Evolutionary conservation across 2,888 invertebrate species (phyloP), one percentile per base, ranked within the genome.

Genomic region (Spialia ferax): DNA sequence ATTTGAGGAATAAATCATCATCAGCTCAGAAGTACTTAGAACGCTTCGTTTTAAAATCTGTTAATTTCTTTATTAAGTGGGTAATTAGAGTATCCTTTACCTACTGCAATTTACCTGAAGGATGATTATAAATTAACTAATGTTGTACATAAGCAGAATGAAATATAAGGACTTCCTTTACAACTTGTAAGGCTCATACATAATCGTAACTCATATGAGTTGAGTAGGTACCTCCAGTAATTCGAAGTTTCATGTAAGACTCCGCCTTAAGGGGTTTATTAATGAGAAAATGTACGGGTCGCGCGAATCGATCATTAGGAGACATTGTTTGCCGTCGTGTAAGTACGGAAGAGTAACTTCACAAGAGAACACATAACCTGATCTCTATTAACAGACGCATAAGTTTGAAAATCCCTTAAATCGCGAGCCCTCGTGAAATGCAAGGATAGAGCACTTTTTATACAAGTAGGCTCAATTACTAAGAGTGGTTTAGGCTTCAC

Each of bases 241-340:
- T 65, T 65, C 65, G 50, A 18, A 50, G n/a, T 38, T 65, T 38
- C 59, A 20, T 20, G 38, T 11, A 20, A 18, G 52, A 42, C 20
- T 57, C 38, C 48, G 65, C 65, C 65, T 65, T 59, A 26, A 69
- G 66, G 73, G 65, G 61, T 69, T 74, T 71, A 75, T 75, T 78
- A 78, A 77, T 76, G 72, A 73, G 76, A 73, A 74, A 74, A 75
- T 75, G 67, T 60, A 63, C 72, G 70, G 74, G 71, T 64, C 65
- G 68, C 63, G 61, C 62, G 59, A 67, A 72, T 70, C 59, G 63
- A 73, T 75, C 72, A 74, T 72, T 71, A 71, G 65, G 71, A 76
- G 71, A 75, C 74, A 74, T 73, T 75, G 75, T 75, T 74, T 74
- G 70, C 68, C 55, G 48, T 64, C 64, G 35, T 45, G 45, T 57